phyloP scores from a whole-genome alignment of 37 sponge, comb jelly and placozoan species.

The Diacarnus erythraeanus region DNA sequence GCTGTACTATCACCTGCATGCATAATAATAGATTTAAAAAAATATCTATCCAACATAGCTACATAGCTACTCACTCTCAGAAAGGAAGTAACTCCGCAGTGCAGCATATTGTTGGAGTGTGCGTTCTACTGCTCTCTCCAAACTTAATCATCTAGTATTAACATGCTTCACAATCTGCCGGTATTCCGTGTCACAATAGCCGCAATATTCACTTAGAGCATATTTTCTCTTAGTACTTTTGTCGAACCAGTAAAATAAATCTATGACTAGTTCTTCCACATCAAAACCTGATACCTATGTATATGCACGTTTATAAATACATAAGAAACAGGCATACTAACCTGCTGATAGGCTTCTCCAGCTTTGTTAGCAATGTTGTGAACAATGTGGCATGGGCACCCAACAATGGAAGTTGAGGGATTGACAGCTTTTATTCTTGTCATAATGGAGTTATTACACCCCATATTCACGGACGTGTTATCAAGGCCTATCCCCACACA shows the following conservation, averaged over 20 bases:
- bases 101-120: slow-evolving; percentile 28
- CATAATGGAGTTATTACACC: too few species aligned
- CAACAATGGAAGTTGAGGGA: too few species aligned
- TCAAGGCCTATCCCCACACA: slow-evolving; percentile 59
- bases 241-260: too few species aligned
- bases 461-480: slow-evolving; percentile 72
- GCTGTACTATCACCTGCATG: neutral
- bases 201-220: slow-evolving; percentile 34
- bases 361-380: slow-evolving; percentile 47
- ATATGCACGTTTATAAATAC: too few species aligned
- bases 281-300: slow-evolving; percentile 32
- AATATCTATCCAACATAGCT: too few species aligned
- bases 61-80: too few species aligned
- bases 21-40: too few species aligned
- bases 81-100: slow-evolving; percentile 45
- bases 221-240: slow-evolving; percentile 41
- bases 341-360: slow-evolving; percentile 22
- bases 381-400: too few species aligned
- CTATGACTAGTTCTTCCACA: slow-evolving; percentile 56
- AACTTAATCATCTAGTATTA: slow-evolving; percentile 50
- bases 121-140: slow-evolving; percentile 26
- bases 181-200: slow-evolving; percentile 54
- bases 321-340: too few species aligned
- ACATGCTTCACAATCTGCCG: slow-evolving; percentile 60
- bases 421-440: too few species aligned